A percentile compares a stretch with the other conserved stretches of the same genome.
Evolutionary conservation across 92 coral and sea anemone genomes (phyloP).

Genomic region (Phymanthus crucifer): DNA sequence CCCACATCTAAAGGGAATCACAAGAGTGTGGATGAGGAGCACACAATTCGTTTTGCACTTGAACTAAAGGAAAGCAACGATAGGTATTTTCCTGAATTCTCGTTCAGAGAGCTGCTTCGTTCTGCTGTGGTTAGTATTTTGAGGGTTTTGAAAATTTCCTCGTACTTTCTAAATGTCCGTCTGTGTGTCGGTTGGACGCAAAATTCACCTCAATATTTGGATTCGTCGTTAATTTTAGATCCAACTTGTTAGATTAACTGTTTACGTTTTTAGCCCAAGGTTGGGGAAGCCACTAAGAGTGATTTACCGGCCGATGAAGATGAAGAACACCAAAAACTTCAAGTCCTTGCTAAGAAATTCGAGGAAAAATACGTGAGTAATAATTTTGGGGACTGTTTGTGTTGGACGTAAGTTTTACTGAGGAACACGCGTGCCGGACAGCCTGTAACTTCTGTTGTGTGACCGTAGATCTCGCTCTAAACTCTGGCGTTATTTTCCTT

Average conservation of each 20-base stretch:
- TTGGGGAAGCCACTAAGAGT: constrained; percentile 64
- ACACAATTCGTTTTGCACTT: constrained; percentile 83
- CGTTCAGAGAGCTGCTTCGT: constrained; percentile 87
- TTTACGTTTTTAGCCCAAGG: constrained; percentile 46
- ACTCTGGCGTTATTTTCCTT: constrained; percentile 30
- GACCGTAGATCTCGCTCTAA: constrained; percentile 23
- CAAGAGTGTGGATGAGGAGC: constrained; percentile 55
- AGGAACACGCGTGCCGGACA: constrained; percentile 45
- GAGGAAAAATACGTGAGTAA: constrained; percentile 97
- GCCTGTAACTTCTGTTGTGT: constrained; percentile 29
- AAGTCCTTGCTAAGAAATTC: constrained; percentile 91
- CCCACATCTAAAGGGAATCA: constrained; percentile 64
- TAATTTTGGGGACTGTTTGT: not conserved
- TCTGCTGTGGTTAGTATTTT: constrained; percentile 60
- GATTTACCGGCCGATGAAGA: constrained; percentile 68
- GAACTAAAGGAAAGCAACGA: constrained; percentile 87
- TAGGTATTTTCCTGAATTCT: constrained; percentile 93
- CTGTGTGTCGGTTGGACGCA: not conserved
- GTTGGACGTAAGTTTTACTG: constrained; percentile 8
- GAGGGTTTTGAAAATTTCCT: not conserved
- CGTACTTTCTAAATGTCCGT: not conserved
- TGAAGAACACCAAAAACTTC: constrained; percentile 75
- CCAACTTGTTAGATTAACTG: constrained; percentile 20
- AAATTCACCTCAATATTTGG: constrained; percentile 14
- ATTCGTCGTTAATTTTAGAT: constrained; percentile 27